These are phyloP conservation scores for Cyclophora albipunctata DNA, from an alignment of 2,888 invertebrate genomes.

Conservation along the genomic window DNA sequence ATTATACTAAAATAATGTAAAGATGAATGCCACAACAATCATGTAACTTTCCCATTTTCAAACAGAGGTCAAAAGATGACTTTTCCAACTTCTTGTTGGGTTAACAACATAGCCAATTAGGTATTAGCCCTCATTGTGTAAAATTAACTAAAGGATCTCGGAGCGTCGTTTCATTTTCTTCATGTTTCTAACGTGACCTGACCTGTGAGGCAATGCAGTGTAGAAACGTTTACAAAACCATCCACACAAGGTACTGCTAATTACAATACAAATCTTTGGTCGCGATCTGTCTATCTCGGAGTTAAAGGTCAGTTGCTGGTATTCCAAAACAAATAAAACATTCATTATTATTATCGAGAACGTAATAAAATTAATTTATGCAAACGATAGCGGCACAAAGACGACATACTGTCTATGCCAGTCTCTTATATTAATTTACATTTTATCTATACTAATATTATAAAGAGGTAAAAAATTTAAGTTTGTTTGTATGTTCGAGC, in stretches of 20 bases:
- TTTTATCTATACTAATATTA: too few relatives aligned
- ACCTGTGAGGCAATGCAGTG: constrained; percentile 13
- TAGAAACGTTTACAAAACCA: constrained; percentile 19
- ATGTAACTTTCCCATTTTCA: constrained; percentile 18
- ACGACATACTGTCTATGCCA: constrained; percentile 43
- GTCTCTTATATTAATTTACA: too few relatives aligned
- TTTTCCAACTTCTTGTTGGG: constrained; percentile 23
- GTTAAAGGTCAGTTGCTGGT: constrained; percentile 11
- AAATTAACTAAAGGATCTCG: constrained; percentile 13
- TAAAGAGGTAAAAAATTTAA: too few relatives aligned
- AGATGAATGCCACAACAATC: constrained; percentile 2
- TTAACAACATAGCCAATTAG: constrained; percentile 29
- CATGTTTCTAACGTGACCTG: constrained; percentile 16
- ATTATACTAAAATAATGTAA: too few relatives aligned
- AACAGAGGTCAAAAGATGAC: constrained; percentile 26
- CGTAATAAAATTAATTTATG: constrained; percentile 9
- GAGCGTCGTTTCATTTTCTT: constrained; percentile 10
- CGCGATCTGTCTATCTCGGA: constrained; percentile 13
- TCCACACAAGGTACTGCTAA: constrained; percentile 19
- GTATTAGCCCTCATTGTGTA: constrained; percentile 21
- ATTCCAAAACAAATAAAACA: constrained; percentile 10
- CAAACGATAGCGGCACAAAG: constrained; percentile 23
- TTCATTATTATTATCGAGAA: constrained; percentile 11
- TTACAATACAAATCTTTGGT: constrained; percentile 18
- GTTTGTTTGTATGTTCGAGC: too few relatives aligned